phyloP scores from a whole-genome alignment of 2,113 vertebrate species.

The Rhipidura dahli region DNA sequence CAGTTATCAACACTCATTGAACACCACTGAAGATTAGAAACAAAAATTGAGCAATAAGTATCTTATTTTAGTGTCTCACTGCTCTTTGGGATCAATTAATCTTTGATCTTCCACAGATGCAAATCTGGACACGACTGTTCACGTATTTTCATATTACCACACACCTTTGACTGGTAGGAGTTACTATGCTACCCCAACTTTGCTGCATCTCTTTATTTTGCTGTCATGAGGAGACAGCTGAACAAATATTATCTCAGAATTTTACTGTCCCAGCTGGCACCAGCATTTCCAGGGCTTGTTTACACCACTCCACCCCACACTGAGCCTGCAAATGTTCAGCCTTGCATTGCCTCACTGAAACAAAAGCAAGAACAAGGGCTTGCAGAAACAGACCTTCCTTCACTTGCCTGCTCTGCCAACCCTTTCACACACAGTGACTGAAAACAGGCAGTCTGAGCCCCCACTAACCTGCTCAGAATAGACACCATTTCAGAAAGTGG shows the following conservation, averaged over 20 bases:
- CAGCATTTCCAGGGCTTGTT: conserved; percentile 13
- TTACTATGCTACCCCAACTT: not conserved
- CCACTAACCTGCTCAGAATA: not conserved
- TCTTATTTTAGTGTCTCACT: not conserved
- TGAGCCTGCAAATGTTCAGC: not conserved
- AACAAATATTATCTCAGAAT: conserved; percentile 72
- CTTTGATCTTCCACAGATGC: not conserved
- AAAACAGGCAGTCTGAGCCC: not conserved
- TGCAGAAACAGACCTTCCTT: not conserved
- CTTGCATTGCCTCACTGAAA: not conserved
- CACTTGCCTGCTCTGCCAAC: not conserved
- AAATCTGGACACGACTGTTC: not conserved
- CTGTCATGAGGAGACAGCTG: conserved; percentile 66
- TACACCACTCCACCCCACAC: conserved; percentile 4
- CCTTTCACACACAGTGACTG: too few species aligned
- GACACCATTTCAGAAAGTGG: not conserved
- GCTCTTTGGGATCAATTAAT: not conserved
- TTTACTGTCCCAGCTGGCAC: conserved; percentile 54
- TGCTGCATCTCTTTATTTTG: not conserved
- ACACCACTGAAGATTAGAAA: not conserved
- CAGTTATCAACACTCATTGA: not conserved
- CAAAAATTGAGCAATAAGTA: not conserved
- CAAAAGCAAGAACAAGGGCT: not conserved
- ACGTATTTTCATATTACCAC: not conserved
- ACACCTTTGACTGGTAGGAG: conserved; percentile 5